Evolutionary conservation across 2,797 vertebrate genomes (phyloP).

Genomic region (Allobates femoralis): DNA sequence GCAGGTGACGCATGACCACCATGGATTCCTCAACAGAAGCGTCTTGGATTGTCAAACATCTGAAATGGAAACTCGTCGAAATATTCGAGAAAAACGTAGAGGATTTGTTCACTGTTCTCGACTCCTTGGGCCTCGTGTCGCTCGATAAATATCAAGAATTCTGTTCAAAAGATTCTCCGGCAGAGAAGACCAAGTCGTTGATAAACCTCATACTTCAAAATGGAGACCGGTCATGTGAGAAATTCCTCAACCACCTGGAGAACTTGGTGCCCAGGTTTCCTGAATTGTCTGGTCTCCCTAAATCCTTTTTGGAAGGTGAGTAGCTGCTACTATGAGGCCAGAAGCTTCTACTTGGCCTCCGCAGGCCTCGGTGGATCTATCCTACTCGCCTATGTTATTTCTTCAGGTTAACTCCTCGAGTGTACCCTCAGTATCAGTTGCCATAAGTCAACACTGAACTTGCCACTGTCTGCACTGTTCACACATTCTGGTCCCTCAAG

Average conservation of each 20-base stretch:
- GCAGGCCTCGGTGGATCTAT: no score
- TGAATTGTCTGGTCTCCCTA: background rate
- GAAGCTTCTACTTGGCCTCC: no score
- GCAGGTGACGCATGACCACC: background rate
- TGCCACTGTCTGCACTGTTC: no score
- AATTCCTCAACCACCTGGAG: constrained; percentile 16
- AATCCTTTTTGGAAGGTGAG: background rate
- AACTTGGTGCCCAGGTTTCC: constrained; percentile 13
- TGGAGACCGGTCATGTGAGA: background rate
- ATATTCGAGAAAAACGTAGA: constrained; percentile 4
- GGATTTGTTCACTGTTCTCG: background rate
- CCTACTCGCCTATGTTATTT: no score
- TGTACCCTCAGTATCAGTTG: no score
- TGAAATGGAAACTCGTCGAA: constrained; percentile 1
- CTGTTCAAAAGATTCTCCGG: background rate
- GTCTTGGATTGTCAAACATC: background rate
- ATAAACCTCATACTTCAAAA: background rate
- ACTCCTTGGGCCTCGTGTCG: background rate
- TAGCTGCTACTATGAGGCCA: background rate
- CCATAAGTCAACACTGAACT: no score
- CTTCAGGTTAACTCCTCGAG: no score
- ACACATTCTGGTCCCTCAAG: no score
- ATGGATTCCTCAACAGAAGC: background rate
- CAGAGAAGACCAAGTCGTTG: background rate
- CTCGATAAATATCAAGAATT: background rate